Conservation (phyloP, 2,888 invertebrate species). For the Masnerella sp. region DNA sequence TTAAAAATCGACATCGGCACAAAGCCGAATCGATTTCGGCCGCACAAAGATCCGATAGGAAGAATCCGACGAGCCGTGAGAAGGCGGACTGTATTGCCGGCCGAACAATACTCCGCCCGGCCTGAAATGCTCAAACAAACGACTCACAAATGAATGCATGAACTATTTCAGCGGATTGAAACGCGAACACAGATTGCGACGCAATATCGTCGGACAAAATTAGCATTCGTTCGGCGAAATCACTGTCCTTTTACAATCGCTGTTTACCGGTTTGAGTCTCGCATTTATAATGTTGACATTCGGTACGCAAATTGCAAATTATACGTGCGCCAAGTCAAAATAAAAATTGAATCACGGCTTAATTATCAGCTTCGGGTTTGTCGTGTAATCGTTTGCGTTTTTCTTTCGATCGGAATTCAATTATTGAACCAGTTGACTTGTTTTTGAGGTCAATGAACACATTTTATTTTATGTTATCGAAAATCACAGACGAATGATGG, state of each 20-base stretch:
- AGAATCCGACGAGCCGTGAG: conserved; percentile 59
- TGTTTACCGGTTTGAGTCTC: conserved; percentile 41
- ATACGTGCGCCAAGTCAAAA: conserved; percentile 9
- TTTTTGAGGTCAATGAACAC: too few species aligned
- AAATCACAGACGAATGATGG: too few species aligned
- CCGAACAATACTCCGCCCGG: conserved; percentile 56
- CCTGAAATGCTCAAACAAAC: conserved; percentile 59
- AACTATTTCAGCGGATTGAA: conserved; percentile 60
- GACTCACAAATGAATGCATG: conserved; percentile 59
- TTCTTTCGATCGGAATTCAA: too few species aligned
- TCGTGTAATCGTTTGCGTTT: too few species aligned
- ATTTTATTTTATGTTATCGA: too few species aligned
- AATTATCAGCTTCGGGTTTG: too few species aligned
- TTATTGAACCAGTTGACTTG: too few species aligned
- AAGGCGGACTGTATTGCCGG: conserved; percentile 53
- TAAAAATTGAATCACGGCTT: neutral
- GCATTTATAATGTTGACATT: conserved; percentile 45
- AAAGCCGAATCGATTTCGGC: conserved; percentile 56
- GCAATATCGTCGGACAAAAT: conserved; percentile 55
- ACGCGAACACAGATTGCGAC: conserved; percentile 57
- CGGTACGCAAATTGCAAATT: conserved; percentile 32
- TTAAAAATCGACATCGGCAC: conserved; percentile 46
- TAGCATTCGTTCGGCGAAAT: conserved; percentile 55
- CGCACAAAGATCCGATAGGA: conserved; percentile 54
- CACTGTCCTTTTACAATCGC: conserved; percentile 52